Percentiles rank a stretch among this genome's conserved stretches.
Evolutionary conservation across 2,888 invertebrate genomes (phyloP).

Genomic region (Iselma pallidipennis): DNA sequence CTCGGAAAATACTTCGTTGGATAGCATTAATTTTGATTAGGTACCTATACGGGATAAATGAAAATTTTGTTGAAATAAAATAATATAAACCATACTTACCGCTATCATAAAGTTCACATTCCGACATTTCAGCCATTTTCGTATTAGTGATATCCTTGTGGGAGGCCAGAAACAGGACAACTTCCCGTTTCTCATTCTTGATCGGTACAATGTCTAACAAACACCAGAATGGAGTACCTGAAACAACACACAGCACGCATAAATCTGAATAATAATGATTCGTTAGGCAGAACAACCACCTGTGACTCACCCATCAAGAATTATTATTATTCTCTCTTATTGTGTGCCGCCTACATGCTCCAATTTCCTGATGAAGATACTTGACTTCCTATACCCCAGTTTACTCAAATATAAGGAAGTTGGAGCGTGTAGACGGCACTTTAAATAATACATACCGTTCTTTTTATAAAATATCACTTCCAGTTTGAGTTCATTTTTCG

Average conservation of each 20-base stretch:
- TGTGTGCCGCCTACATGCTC: too few relatives aligned
- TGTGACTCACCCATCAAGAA: too few relatives aligned
- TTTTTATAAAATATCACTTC: conserved; percentile 96
- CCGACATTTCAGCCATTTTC: conserved; percentile 84
- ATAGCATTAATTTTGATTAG: too few relatives aligned
- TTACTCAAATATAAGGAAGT: too few relatives aligned
- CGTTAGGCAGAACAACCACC: neutral
- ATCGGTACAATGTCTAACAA: conserved; percentile 96
- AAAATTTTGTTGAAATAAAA: too few relatives aligned
- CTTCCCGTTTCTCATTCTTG: conserved; percentile 97
- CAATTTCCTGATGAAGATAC: too few relatives aligned
- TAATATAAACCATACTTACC: conserved; percentile 76
- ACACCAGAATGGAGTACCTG: conserved; percentile 94
- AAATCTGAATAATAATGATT: neutral
- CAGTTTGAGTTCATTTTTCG: conserved; percentile 89
- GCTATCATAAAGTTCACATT: conserved; percentile 84
- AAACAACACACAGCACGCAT: conserved; percentile 34
- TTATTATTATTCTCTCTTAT: too few relatives aligned
- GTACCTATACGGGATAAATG: too few relatives aligned
- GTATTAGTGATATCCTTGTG: conserved; percentile 96
- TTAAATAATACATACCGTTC: conserved; percentile 86
- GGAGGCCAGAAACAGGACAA: conserved; percentile 92
- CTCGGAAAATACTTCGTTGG: too few relatives aligned
- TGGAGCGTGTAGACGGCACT: too few relatives aligned
- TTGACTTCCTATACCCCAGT: too few relatives aligned